Conservation (phyloP, 1,140 invertebrate species). For the Drosophila tropicalis region DNA sequence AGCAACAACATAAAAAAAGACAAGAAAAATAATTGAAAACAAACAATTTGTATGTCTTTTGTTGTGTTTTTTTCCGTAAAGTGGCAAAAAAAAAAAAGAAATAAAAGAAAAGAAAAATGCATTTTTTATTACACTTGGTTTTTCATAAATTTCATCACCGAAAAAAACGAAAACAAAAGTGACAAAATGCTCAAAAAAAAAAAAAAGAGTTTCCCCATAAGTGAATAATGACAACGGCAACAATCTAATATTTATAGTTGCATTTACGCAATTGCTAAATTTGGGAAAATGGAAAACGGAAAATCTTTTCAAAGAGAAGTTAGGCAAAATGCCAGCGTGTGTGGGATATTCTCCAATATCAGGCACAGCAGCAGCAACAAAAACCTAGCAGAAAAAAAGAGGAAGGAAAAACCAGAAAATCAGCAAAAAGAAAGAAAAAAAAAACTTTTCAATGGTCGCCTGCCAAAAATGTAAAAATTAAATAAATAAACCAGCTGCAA, state of each 20-base stretch:
- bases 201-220: neutral
- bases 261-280: slow-evolving; percentile 13
- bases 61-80: neutral
- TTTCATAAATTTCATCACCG: neutral
- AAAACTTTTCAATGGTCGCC: neutral
- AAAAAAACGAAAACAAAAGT: neutral
- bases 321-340: slow-evolving; percentile 2
- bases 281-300: slow-evolving; percentile 4
- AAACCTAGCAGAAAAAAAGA: neutral
- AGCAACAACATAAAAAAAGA: neutral
- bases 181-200: neutral
- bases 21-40: slow-evolving; percentile 6
- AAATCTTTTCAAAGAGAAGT: neutral
- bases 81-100: neutral
- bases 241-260: slow-evolving; percentile 3
- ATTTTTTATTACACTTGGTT: neutral
- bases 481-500: slow-evolving; percentile 10
- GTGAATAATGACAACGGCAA: neutral
- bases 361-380: neutral
- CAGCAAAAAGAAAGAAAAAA: neutral
- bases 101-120: neutral
- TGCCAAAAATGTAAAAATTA: slow-evolving; percentile 14
- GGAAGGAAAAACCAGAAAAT: neutral
- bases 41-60: slow-evolving; percentile 7
- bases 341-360: slow-evolving; percentile 9